A percentile compares a stretch with the other conserved stretches of the same genome.
Conservation (phyloP, 2,113 vertebrate genomes). For the Plestiodon gilberti region DNA sequence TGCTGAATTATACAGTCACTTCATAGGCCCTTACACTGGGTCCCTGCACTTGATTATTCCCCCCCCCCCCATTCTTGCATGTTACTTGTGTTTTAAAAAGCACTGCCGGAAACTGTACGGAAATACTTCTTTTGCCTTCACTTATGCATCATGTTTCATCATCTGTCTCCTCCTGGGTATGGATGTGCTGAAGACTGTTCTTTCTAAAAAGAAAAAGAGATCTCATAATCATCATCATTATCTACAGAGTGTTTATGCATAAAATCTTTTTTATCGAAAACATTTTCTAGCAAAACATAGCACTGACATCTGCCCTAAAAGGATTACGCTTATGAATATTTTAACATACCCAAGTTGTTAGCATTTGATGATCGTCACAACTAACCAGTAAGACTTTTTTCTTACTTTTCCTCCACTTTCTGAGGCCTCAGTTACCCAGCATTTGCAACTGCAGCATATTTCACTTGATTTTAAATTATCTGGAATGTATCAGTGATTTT, state of each 20-base stretch:
- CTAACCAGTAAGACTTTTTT: constrained; percentile 14
- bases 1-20: no score
- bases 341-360: constrained; percentile 47
- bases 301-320: constrained; percentile 47
- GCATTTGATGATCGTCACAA: constrained; percentile 49
- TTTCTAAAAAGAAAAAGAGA: neutral
- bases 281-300: constrained; percentile 13
- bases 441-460: neutral
- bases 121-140: neutral
- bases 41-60: no score
- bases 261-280: constrained; percentile 41
- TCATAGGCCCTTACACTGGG: no score
- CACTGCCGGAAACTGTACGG: no score
- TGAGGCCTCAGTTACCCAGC: constrained; percentile 15
- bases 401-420: constrained; percentile 37
- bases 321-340: constrained; percentile 25
- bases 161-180: neutral
- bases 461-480: constrained; percentile 12
- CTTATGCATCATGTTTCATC: neutral
- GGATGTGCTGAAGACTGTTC: neutral
- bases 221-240: neutral
- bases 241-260: constrained; percentile 25
- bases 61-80: no score
- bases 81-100: no score
- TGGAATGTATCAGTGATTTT: constrained; percentile 35